Conservation (phyloP, 2,888 invertebrate genomes). For the Petrophora chlorosata region DNA sequence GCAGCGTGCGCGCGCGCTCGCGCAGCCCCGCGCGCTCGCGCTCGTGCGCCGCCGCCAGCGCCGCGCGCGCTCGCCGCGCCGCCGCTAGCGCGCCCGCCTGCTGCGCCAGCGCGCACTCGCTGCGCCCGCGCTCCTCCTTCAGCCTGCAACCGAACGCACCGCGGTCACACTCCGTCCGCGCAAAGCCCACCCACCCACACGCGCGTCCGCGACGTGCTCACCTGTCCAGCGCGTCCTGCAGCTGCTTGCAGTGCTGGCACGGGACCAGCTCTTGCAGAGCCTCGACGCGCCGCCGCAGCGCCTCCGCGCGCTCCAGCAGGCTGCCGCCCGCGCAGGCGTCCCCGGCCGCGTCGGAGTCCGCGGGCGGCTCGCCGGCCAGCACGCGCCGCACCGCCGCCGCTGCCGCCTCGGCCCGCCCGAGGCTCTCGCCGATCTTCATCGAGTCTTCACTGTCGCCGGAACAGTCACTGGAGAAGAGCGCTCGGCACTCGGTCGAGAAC, state of each 20-base stretch:
- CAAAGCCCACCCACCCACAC: too few species aligned
- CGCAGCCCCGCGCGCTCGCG: slow-evolving; percentile 85
- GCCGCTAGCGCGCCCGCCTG: slow-evolving; percentile 74
- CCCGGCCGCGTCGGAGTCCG: slow-evolving; percentile 8
- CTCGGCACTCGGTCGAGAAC: slow-evolving; percentile 85
- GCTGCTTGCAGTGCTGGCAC: slow-evolving; percentile 80
- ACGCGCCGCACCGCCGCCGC: slow-evolving; percentile 70
- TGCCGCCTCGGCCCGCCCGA: slow-evolving; percentile 77
- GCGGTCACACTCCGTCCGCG: too few species aligned
- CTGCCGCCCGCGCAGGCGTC: slow-evolving; percentile 29
- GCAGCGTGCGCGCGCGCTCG: slow-evolving; percentile 88
- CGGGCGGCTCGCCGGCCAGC: slow-evolving; percentile 48
- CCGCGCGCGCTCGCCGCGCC: slow-evolving; percentile 72
- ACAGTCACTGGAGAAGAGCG: slow-evolving; percentile 83
- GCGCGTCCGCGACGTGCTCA: slow-evolving; percentile 36
- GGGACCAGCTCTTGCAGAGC: slow-evolving; percentile 78
- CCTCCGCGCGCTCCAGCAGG: slow-evolving; percentile 66
- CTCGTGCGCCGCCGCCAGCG: slow-evolving; percentile 76
- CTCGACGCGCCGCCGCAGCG: slow-evolving; percentile 75
- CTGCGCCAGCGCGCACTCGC: slow-evolving; percentile 70
- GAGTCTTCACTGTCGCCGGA: slow-evolving; percentile 82
- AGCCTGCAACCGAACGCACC: slow-evolving; percentile 46
- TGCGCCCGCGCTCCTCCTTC: slow-evolving; percentile 67
- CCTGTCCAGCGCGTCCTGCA: slow-evolving; percentile 82
- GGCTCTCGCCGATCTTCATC: slow-evolving; percentile 81